Base-by-base conservation (phyloP, 2,888 invertebrate species). In the Buathra laborator region DNA sequence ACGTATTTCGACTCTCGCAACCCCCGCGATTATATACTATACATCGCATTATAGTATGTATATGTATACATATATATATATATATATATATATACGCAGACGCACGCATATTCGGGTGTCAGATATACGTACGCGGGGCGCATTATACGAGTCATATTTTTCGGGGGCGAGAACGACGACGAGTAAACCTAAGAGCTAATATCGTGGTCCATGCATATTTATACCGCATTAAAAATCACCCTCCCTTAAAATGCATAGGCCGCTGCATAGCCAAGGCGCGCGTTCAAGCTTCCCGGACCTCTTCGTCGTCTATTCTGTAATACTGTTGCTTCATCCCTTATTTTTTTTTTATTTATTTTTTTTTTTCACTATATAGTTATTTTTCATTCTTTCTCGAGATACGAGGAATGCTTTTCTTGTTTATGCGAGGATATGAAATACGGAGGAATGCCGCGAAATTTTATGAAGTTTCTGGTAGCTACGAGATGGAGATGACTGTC, bases 201-300 rank as follows among this genome's bases (percentile, higher is more conserved):
- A 93, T 93, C 92, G 89, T 89, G 90, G 76, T 89, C 93, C 91
- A 94, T 94, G 93, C 93, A 94, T 94, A 94, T 94, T 94, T 93
- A 94, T 93, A 92, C 92, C 89, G 89, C 93, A 93, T 93, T 93
- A 93, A 93, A 93, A 93, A 93, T 92, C 92, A 90, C 90, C 92
- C 92, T 90, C 78, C 86, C 92, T 92, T 91, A 92, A 92, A 92
- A 92, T 92, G 91, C 91, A 92, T 92, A 89, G 92, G 87, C 88
- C 89, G 86, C 86, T 91, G 92, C 91, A 92, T 91, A 90, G 87
- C 89, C 89, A 88, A 91, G 88, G 86, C 88, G 86, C 84, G 72
- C 84, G 72, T 19, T 37, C 44, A 67, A 78, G 19, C 59, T 76
- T 67, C 29, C 24, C 76, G 44, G 32, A 29, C n/a, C 51, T 56